phyloP scores from a whole-genome alignment of 2,888 invertebrate species.

The Troglohyphantes excavatus region DNA sequence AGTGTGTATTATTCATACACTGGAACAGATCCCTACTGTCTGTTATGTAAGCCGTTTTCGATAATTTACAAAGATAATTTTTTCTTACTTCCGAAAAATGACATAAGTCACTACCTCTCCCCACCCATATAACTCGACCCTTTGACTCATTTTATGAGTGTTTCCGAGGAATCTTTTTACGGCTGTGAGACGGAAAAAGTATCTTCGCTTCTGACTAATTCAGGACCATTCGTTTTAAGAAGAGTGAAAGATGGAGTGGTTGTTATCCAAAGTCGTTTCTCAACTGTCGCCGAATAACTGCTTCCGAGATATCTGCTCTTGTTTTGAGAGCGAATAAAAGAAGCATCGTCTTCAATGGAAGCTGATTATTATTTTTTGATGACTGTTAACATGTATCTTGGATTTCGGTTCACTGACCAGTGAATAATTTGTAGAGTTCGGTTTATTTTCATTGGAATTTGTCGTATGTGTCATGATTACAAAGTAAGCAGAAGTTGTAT shows the following conservation, averaged over 20 bases:
- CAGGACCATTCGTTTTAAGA: not conserved
- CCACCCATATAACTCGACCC: not conserved
- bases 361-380: too few relatives aligned
- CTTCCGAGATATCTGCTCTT: not conserved
- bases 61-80: not conserved
- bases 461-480: too few relatives aligned
- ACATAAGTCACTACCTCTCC: not conserved
- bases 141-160: not conserved
- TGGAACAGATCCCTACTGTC: not conserved
- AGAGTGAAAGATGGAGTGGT: not conserved
- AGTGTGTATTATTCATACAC: too few relatives aligned
- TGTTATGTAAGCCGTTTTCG: not conserved
- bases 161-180: not conserved
- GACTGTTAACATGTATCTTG: too few relatives aligned
- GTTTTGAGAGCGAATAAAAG: not conserved
- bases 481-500: too few relatives aligned
- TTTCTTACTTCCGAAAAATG: not conserved
- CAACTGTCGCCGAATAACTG: not conserved
- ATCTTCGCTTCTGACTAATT: slow-evolving; percentile 4
- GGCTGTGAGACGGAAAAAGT: not conserved
- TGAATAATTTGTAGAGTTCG: too few relatives aligned
- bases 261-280: not conserved
- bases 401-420: too few relatives aligned
- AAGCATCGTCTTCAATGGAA: too few relatives aligned
- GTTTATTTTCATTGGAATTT: too few relatives aligned